A percentile compares a stretch with the other conserved stretches of the same genome.
Conservation (phyloP, 2,797 vertebrate species). For the Falco naumanni region DNA sequence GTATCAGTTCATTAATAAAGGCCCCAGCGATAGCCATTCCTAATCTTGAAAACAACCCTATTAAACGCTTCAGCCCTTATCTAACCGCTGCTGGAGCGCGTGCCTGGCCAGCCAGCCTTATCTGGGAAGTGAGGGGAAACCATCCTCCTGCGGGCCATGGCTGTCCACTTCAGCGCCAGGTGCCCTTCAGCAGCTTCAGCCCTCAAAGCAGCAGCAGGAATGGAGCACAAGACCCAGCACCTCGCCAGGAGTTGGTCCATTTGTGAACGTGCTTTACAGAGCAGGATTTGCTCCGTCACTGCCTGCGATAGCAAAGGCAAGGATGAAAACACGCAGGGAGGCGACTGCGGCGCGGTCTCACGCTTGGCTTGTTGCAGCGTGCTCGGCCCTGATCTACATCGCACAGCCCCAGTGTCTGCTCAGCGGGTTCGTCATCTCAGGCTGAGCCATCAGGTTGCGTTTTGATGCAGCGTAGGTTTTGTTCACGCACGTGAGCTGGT, state of each 20-base stretch:
- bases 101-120: accelerated
- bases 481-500: not conserved
- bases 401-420: accelerated
- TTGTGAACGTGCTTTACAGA: accelerated
- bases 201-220: too few relatives aligned
- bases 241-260: accelerated
- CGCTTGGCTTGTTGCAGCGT: too few relatives aligned
- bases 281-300: not conserved
- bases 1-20: accelerated
- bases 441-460: accelerated
- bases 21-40: accelerated
- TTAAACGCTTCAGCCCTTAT: accelerated
- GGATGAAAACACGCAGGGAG: not conserved
- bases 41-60: accelerated
- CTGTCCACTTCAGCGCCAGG: not conserved
- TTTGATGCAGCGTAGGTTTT: accelerated
- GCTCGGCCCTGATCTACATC: accelerated
- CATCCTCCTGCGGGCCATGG: not conserved
- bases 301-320: not conserved
- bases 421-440: accelerated
- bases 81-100: not conserved
- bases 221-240: not conserved
- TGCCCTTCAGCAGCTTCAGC: too few relatives aligned
- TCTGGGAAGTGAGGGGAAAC: accelerated
- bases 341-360: too few relatives aligned